These are phyloP conservation scores for Microctenopoma lineatum DNA, from an alignment of 2,797 vertebrate species.

Conservation along the genomic window DNA sequence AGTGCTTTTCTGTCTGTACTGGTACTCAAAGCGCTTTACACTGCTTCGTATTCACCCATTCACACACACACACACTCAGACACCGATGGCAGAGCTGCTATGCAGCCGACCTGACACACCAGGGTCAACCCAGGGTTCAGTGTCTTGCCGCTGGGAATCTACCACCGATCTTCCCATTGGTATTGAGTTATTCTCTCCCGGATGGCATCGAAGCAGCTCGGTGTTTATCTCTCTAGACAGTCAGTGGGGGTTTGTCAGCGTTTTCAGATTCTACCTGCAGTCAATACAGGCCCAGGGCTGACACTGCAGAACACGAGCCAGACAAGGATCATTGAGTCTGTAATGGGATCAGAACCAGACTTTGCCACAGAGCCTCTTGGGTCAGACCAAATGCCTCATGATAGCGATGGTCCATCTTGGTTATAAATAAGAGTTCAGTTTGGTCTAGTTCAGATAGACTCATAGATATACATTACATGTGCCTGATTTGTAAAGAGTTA, in stretches of 20 bases:
- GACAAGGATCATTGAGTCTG: slow-evolving; percentile 65
- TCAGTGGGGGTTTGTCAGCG: slow-evolving; percentile 56
- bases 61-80: too few relatives aligned
- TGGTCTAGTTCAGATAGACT: neutral
- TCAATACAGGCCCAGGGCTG: slow-evolving; percentile 62
- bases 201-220: slow-evolving; percentile 20
- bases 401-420: slow-evolving; percentile 7
- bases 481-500: neutral
- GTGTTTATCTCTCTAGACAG: slow-evolving; percentile 60
- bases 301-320: slow-evolving; percentile 64
- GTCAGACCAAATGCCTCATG: slow-evolving; percentile 21
- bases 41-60: too few relatives aligned
- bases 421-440: slow-evolving; percentile 2
- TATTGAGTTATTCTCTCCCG: slow-evolving; percentile 49
- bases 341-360: slow-evolving; percentile 66
- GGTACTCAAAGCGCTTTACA: too few relatives aligned
- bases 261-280: slow-evolving; percentile 68
- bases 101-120: too few relatives aligned
- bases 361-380: slow-evolving; percentile 39
- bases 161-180: too few relatives aligned
- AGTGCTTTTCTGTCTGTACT: too few relatives aligned
- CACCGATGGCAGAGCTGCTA: too few relatives aligned
- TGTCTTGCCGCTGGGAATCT: too few relatives aligned
- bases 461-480: neutral
- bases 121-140: too few relatives aligned